Conservation (phyloP, 2,888 invertebrate species). For the Digitonthophagus gazella region DNA sequence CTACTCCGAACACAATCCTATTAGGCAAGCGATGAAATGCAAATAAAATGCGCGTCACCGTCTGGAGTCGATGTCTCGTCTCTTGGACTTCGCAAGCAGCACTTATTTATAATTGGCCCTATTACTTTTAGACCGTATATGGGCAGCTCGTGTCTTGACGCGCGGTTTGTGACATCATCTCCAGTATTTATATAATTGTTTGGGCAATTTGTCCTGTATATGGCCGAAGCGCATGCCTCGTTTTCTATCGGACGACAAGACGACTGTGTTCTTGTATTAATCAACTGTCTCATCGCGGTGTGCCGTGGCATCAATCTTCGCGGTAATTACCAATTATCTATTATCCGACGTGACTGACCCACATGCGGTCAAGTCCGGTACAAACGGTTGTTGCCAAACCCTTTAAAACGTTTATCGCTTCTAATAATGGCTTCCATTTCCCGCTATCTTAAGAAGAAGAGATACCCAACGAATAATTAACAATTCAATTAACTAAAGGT, state of each 20-base stretch:
- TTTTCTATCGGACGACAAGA: slow-evolving; percentile 10
- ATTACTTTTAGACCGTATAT: slow-evolving; percentile 12
- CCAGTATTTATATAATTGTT: slow-evolving; percentile 17
- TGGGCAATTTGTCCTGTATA: slow-evolving; percentile 14
- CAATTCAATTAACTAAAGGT: slow-evolving; percentile 3
- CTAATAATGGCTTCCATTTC: neutral
- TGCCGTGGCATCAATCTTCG: neutral
- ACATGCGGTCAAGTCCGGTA: neutral
- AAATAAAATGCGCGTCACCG: slow-evolving; percentile 5
- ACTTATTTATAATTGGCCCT: slow-evolving; percentile 17
- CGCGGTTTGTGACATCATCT: slow-evolving; percentile 9
- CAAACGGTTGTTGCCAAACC: neutral
- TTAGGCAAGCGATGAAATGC: slow-evolving; percentile 15
- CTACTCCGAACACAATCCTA: neutral
- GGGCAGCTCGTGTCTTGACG: slow-evolving; percentile 5
- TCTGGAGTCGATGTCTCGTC: slow-evolving; percentile 7
- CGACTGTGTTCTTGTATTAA: slow-evolving; percentile 12
- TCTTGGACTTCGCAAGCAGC: slow-evolving; percentile 5
- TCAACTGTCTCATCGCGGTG: slow-evolving; percentile 7
- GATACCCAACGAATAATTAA: slow-evolving; percentile 5
- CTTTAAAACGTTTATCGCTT: neutral
- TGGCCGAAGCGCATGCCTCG: slow-evolving; percentile 7
- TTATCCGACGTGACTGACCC: slow-evolving; percentile 2
- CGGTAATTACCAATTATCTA: neutral
- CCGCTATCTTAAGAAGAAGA: neutral